Conservation (phyloP, 1,140 invertebrate genomes). For the Zaprionus camerounensis region DNA sequence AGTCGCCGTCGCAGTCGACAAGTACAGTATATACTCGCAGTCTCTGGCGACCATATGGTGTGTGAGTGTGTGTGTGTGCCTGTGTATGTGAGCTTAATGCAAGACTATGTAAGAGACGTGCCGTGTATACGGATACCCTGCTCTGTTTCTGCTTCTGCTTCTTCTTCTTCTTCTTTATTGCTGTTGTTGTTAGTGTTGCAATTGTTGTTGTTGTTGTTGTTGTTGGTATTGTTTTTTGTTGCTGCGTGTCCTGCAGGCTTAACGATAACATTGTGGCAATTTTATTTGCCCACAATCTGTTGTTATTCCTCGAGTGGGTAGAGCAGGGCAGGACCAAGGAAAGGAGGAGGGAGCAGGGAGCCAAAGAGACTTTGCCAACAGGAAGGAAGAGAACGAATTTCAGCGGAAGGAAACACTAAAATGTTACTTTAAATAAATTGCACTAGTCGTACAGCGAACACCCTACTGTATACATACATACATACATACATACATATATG, state of each 20-base stretch:
- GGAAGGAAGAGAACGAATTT: constrained; percentile 83
- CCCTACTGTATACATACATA: background rate
- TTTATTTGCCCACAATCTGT: constrained; percentile 79
- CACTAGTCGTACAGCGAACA: constrained; percentile 54
- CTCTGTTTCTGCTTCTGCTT: background rate
- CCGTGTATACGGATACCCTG: constrained; percentile 33
- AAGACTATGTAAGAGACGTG: constrained; percentile 35
- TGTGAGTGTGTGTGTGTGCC: constrained; percentile 10
- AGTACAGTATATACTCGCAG: constrained; percentile 14
- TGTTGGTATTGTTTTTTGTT: constrained; percentile 44
- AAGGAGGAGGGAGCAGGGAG: background rate
- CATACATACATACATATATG: background rate
- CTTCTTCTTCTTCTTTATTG: background rate
- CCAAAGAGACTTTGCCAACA: constrained; percentile 50
- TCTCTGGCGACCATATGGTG: constrained; percentile 7
- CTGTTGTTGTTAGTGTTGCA: constrained; percentile 85
- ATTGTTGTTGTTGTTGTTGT: constrained; percentile 41
- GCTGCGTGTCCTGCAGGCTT: constrained; percentile 72
- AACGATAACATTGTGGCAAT: constrained; percentile 80
- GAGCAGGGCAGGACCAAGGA: background rate
- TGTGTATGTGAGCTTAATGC: constrained; percentile 34
- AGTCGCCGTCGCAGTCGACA: background rate
- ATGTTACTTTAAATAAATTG: constrained; percentile 83
- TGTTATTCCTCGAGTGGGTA: constrained; percentile 51
- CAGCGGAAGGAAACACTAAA: constrained; percentile 84